A percentile compares a stretch with the other conserved stretches of the same genome.
Conservation (phyloP, 2,113 vertebrate species). For the Eleginops maclovinus region DNA sequence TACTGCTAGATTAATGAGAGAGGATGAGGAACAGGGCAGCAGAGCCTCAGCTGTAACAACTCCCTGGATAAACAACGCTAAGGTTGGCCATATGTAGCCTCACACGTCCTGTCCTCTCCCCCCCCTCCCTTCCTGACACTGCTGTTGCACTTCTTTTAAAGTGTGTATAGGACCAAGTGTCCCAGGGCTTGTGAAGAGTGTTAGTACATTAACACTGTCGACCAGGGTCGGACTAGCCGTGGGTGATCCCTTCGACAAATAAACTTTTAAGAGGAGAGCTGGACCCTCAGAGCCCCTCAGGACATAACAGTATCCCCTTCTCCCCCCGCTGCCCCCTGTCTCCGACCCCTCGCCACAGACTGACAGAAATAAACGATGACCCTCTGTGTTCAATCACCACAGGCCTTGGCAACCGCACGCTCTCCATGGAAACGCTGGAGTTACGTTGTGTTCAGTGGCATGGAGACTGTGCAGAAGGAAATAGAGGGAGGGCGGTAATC, state of each 20-base stretch:
- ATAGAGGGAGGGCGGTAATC: conserved; percentile 45
- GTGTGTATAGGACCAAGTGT: conserved; percentile 65
- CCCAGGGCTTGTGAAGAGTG: conserved; percentile 47
- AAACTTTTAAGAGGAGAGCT: conserved; percentile 61
- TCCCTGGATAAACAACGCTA: conserved; percentile 70
- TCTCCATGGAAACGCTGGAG: conserved; percentile 78
- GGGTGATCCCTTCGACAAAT: conserved; percentile 68
- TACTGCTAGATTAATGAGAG: conserved; percentile 76
- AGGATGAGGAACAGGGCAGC: conserved; percentile 60
- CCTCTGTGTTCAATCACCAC: conserved; percentile 67
- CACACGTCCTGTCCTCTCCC: not conserved
- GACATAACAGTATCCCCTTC: conserved; percentile 17
- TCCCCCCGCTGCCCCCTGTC: conserved; percentile 9
- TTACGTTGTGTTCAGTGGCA: conserved; percentile 54
- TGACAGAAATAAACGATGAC: conserved; percentile 78
- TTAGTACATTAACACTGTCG: conserved; percentile 70
- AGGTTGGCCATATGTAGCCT: conserved; percentile 69
- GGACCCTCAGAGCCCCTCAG: conserved; percentile 29
- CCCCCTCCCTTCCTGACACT: not conserved
- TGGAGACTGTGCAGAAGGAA: conserved; percentile 54
- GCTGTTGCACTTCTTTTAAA: conserved; percentile 60
- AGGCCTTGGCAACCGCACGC: conserved; percentile 75
- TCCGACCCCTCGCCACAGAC: conserved; percentile 42
- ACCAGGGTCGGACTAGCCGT: conserved; percentile 27
- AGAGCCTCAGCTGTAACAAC: conserved; percentile 77